A percentile compares a stretch with the other conserved stretches of the same genome.
phyloP scores from a whole-genome alignment of 2,113 vertebrate genomes.

The Apeltes quadracus region DNA sequence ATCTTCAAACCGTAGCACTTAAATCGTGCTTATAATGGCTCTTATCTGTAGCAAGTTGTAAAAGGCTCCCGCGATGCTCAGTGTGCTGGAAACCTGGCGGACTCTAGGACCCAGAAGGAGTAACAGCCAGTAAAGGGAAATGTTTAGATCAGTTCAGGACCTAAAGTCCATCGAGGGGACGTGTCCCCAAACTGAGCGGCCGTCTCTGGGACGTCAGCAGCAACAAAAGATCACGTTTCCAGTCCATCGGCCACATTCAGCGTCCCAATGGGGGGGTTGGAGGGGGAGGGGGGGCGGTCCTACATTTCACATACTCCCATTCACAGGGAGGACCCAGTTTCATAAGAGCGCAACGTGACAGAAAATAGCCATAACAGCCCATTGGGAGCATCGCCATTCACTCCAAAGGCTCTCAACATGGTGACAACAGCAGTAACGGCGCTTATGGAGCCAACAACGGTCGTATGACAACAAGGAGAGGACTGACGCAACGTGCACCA shows the following conservation, averaged over 20 bases:
- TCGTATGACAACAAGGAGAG: no score
- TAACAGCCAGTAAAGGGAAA: constrained; percentile 35
- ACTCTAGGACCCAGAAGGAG: constrained; percentile 13
- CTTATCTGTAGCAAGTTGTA: no score
- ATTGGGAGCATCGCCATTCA: no score
- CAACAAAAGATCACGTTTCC: constrained; percentile 48
- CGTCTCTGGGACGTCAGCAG: constrained; percentile 1
- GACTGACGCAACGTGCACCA: no score
- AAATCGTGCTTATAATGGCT: no score
- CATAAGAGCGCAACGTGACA: not conserved
- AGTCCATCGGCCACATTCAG: constrained; percentile 36
- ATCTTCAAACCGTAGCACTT: no score
- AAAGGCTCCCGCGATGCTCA: constrained; percentile 36
- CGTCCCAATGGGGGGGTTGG: constrained; percentile 26
- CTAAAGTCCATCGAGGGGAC: not conserved
- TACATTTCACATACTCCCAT: not conserved
- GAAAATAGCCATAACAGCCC: no score
- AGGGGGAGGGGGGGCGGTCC: constrained; percentile 9
- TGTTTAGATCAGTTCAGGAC: not conserved
- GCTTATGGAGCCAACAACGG: no score
- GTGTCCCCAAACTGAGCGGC: not conserved
- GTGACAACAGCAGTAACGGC: no score
- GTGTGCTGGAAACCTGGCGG: not conserved
- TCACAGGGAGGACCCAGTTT: not conserved
- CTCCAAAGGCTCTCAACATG: no score